phyloP scores from a whole-genome alignment of 2,797 vertebrate species.

The Dryobates pubescens region DNA sequence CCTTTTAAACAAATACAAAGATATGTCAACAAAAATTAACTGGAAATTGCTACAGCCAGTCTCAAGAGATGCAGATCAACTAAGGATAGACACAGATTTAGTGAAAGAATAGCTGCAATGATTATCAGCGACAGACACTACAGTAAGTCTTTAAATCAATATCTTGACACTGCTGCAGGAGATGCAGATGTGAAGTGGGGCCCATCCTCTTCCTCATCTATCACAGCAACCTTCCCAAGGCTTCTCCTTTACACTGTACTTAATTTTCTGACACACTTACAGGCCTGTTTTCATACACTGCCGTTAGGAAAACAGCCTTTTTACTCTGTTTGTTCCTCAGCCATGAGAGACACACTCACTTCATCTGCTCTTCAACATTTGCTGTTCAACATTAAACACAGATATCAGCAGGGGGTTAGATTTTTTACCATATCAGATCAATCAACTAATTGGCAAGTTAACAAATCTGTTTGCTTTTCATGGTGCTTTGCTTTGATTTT shows the following conservation, averaged over 20 bases:
- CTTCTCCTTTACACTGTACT: not conserved
- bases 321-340: not conserved
- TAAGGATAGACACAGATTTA: not conserved
- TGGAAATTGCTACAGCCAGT: not conserved
- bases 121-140: not conserved
- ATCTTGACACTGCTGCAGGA: not conserved
- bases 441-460: not conserved
- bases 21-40: not conserved
- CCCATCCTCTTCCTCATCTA: not conserved
- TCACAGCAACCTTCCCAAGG: not conserved
- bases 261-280: not conserved
- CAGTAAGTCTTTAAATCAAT: not conserved
- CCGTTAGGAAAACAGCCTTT: not conserved
- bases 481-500: not conserved
- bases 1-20: not conserved
- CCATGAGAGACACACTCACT: not conserved
- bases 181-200: not conserved
- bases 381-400: not conserved
- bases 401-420: rapidly evolving
- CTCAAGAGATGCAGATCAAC: not conserved
- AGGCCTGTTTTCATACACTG: not conserved
- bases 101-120: not conserved
- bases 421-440: not conserved
- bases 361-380: not conserved
- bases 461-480: conserved; percentile 4